phyloP scores from a whole-genome alignment of 2,888 invertebrate species.

The Dryobota labecula region DNA sequence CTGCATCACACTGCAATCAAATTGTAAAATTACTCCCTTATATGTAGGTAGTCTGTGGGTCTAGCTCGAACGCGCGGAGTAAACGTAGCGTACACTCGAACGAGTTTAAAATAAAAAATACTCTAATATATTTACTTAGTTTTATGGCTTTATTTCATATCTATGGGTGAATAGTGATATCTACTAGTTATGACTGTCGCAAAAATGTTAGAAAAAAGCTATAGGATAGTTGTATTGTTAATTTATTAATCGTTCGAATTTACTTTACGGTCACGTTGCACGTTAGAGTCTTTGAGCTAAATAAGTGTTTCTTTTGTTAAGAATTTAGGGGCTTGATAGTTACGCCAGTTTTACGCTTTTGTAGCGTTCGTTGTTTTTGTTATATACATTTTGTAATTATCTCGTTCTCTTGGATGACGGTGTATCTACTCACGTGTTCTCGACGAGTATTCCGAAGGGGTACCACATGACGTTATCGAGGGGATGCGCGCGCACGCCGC shows the following conservation, averaged over 20 bases:
- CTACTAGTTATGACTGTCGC: background rate
- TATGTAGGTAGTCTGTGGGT: background rate
- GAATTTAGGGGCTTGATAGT: too few relatives aligned
- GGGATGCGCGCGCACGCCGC: slow-evolving; percentile 90
- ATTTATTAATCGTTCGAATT: background rate
- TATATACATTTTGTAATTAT: background rate
- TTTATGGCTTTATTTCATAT: background rate
- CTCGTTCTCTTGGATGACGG: background rate
- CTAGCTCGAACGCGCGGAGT: background rate
- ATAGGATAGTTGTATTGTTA: background rate
- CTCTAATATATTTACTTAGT: background rate
- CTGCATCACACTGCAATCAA: slow-evolving; percentile 43
- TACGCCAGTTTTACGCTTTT: background rate
- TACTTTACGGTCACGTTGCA: too few relatives aligned
- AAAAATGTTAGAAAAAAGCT: background rate
- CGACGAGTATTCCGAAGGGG: slow-evolving; percentile 89
- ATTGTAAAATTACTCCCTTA: background rate
- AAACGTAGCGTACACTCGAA: background rate
- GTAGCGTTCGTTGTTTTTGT: background rate
- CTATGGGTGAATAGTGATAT: background rate
- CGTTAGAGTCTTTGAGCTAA: too few relatives aligned
- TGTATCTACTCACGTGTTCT: slow-evolving; percentile 81
- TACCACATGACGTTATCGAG: slow-evolving; percentile 92
- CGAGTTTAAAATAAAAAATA: background rate
- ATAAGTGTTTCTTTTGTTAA: too few relatives aligned